Evolutionary conservation across 2,113 vertebrate genomes (phyloP), one percentile per base, ranked within the genome.

Genomic region (Carassius carassius): DNA sequence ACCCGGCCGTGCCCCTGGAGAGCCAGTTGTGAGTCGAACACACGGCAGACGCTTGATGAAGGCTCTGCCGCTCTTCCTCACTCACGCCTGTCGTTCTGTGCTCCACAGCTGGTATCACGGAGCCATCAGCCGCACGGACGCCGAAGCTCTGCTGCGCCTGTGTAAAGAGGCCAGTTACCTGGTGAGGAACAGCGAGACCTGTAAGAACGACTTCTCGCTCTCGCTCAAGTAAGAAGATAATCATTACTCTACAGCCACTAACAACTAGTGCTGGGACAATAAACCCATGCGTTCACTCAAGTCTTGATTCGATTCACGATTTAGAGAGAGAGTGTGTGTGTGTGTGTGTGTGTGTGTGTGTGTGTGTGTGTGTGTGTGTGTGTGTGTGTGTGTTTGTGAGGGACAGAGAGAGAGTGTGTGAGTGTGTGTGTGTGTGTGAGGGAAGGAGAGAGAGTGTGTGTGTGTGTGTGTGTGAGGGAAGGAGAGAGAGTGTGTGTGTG

Each of bases 121-220:
- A 85, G 96, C 98, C 73, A 98, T 99, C 95, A 98, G 98, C 90
- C 93, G 98, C 82, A 98, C 96, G 0, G 98, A 98, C 0, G 98
- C 98, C 0, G 98, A 99, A 94, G 96, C 95, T 47, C 94, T 99
- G 89, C 95, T 99, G 90, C 91, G 97, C 89, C 91, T 99, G 88
- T 99, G 98, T 93, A 98, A 98, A 90, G 98, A 99, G 90, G 97
- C 98, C 91, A 99, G 98, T 90, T 99, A 99, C 93, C 92, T 99
- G 92, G 98, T 99, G 89, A 96, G 98, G 88, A 98, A 99, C 96
- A 99, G 98, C 1, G 97, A 99, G 93, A 99, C 97, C 94, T 97
- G 96, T 96, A 98, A 98, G 93, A 97, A 98, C 0, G 98, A 98
- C 93, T 99, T 97, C 94, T 99, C 98, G 47, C 96, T 99, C 86